phyloP scores from a whole-genome alignment of 2,797 vertebrate genomes.

The Antrozous pallidus region DNA sequence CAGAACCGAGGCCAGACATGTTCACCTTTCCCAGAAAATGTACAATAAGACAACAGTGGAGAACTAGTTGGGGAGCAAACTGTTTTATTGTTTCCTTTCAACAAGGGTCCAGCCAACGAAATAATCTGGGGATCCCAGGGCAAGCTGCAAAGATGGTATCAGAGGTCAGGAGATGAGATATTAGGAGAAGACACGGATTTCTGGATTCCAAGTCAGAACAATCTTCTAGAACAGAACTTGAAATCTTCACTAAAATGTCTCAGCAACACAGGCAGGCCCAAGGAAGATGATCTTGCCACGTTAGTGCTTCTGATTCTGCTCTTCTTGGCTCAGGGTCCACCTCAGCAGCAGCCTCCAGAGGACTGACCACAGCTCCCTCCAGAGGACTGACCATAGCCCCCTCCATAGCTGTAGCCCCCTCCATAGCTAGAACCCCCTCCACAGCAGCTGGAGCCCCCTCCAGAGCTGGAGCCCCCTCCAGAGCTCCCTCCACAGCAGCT shows the following conservation, averaged over 20 bases:
- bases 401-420: neutral
- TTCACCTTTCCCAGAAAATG: neutral
- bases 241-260: neutral
- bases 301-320: neutral
- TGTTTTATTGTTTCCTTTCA: constrained; percentile 48
- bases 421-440: neutral
- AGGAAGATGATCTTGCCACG: neutral
- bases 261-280: neutral
- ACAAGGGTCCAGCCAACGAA: neutral
- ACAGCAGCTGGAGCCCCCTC: neutral
- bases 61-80: neutral
- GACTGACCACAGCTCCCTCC: neutral
- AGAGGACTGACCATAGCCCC: neutral
- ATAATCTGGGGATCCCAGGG: neutral
- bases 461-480: neutral
- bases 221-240: neutral
- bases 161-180: neutral
- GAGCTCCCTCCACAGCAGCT: neutral
- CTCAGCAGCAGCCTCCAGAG: constrained; percentile 56
- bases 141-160: neutral
- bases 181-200: neutral
- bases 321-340: neutral
- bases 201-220: neutral
- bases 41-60: neutral
- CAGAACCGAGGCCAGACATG: neutral